Percentiles rank a stretch among this genome's conserved stretches.
Evolutionary conservation across 1,140 invertebrate species (phyloP).

Genomic region (Ceratina calcarata): DNA sequence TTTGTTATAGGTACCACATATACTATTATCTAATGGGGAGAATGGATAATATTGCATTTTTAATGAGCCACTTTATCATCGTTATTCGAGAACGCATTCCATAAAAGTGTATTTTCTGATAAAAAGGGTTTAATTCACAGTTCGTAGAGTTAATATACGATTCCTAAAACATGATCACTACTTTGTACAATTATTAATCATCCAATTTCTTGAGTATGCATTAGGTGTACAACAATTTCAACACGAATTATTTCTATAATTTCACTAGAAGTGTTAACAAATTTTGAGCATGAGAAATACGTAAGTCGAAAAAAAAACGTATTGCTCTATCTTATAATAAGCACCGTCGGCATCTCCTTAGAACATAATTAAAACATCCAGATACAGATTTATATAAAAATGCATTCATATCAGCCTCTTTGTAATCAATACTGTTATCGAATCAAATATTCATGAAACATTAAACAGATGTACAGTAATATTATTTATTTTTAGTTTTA

Average conservation of each 20-base stretch:
- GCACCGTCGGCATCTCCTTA: conserved; percentile 22
- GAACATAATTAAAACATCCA: conserved; percentile 8
- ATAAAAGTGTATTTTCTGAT: conserved; percentile 1
- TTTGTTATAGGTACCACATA: conserved; percentile 11
- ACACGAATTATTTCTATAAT: conserved; percentile 29
- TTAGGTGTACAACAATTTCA: conserved; percentile 24
- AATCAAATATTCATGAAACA: conserved; percentile 31
- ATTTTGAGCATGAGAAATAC: conserved; percentile 8
- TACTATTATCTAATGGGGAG: conserved; percentile 25
- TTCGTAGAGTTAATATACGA: background rate
- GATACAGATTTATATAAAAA: conserved; percentile 14
- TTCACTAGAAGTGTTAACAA: conserved; percentile 6
- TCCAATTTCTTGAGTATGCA: conserved; percentile 6
- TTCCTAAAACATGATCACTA: background rate
- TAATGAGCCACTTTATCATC: conserved; percentile 14
- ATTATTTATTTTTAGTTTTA: conserved; percentile 35
- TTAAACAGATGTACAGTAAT: conserved; percentile 35
- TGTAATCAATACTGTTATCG: background rate
- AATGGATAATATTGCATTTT: conserved; percentile 4
- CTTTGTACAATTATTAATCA: conserved; percentile 35
- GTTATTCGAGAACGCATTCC: background rate
- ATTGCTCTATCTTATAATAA: conserved; percentile 28
- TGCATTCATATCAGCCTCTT: conserved; percentile 2
- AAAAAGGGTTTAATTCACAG: conserved; percentile 29
- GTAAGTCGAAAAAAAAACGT: conserved; percentile 6